Conservation (phyloP, 2,797 vertebrate species). For the Lates japonicus region DNA sequence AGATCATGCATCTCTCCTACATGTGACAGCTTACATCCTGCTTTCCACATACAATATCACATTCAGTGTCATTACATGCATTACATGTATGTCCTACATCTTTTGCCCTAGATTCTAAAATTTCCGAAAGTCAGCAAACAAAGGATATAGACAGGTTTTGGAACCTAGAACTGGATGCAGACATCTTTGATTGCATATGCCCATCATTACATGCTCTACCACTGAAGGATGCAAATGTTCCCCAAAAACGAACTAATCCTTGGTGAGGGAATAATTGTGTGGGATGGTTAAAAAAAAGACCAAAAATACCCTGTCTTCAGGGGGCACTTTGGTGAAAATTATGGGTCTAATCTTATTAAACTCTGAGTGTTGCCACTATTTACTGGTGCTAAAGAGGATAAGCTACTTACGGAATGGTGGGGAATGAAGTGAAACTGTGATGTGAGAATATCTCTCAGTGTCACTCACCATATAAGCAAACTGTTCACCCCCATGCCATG, state of each 20-base stretch:
- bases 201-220: background rate
- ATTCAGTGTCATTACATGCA: background rate
- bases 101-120: constrained; percentile 6
- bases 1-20: background rate
- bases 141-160: constrained; percentile 10
- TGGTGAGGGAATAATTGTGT: constrained; percentile 48
- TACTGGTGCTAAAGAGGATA: constrained; percentile 71
- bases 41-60: background rate
- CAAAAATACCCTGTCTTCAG: constrained; percentile 50
- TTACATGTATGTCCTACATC: background rate
- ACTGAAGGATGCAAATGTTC: constrained; percentile 29
- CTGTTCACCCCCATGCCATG: constrained; percentile 45
- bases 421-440: constrained; percentile 53
- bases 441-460: constrained; percentile 53
- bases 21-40: no score
- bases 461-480: constrained; percentile 53
- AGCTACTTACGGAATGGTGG: constrained; percentile 53
- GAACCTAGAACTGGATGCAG: background rate
- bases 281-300: constrained; percentile 31
- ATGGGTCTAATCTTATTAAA: constrained; percentile 69
- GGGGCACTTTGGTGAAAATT: constrained; percentile 62
- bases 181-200: constrained; percentile 25
- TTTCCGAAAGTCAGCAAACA: constrained; percentile 9
- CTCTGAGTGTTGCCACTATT: constrained; percentile 53
- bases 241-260: constrained; percentile 38